Conservation (phyloP, 2,888 invertebrate species). For the Lasioglossum malachurum region DNA sequence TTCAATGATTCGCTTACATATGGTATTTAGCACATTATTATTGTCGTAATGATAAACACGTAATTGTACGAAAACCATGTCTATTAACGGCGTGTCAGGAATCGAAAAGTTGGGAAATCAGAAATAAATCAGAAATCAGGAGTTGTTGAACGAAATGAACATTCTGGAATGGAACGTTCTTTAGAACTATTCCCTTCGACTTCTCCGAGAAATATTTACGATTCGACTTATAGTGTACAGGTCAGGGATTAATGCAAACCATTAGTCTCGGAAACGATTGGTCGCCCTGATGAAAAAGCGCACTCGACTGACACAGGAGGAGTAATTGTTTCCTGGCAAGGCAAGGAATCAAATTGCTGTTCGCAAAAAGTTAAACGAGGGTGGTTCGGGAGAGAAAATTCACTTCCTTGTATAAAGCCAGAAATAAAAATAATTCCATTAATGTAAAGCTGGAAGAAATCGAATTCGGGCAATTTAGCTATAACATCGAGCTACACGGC, state of each 20-base stretch:
- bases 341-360: constrained; percentile 25
- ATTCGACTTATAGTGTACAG: constrained; percentile 36
- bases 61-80: background rate
- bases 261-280: constrained; percentile 71
- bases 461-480: background rate
- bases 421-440: background rate
- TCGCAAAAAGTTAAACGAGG: constrained; percentile 27
- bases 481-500: background rate
- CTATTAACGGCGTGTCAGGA: background rate
- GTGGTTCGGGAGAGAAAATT: background rate
- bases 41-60: background rate
- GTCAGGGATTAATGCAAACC: constrained; percentile 72
- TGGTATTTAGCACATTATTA: no score
- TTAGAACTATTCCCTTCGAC: background rate
- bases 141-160: background rate
- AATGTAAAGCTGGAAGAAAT: background rate
- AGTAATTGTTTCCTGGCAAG: constrained; percentile 4
- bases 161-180: background rate
- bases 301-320: constrained; percentile 58
- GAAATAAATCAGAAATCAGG: background rate
- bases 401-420: background rate
- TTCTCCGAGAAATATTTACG: constrained; percentile 29
- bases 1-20: no score
- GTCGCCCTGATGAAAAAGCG: constrained; percentile 66
- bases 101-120: background rate